Percentiles rank a stretch among this genome's conserved stretches.
phyloP scores from a whole-genome alignment of 2,113 vertebrate species.

The Nothobranchius furzeri region DNA sequence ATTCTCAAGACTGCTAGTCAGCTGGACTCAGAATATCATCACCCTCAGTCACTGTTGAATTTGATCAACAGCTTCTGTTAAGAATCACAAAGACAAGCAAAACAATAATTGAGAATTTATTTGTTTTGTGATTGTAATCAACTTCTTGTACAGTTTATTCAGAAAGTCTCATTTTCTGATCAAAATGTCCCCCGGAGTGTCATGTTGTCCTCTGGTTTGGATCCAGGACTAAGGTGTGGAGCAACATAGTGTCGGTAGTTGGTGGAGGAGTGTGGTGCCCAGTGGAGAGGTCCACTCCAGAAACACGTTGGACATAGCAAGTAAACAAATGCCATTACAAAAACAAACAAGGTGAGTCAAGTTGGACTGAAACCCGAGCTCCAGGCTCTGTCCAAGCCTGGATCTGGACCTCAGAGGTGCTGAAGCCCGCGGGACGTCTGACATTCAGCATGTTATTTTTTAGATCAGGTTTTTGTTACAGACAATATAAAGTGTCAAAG shows the following conservation, averaged over 20 bases:
- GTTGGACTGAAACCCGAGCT: not conserved
- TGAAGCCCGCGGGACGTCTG: not conserved
- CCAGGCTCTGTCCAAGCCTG: not conserved
- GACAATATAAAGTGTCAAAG: not conserved
- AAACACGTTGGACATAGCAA: not conserved
- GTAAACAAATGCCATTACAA: conserved; percentile 26
- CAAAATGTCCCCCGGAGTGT: not conserved
- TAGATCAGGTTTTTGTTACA: not conserved
- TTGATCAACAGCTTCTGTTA: conserved; percentile 33
- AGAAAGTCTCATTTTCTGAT: conserved; percentile 27
- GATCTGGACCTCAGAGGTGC: conserved; percentile 2
- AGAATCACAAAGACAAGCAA: conserved; percentile 18
- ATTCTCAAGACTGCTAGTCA: conserved; percentile 26
- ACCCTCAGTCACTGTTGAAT: conserved; percentile 10
- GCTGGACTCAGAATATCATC: conserved; percentile 30
- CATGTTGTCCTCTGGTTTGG: not conserved
- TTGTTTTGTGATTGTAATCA: conserved; percentile 29
- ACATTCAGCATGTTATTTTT: too few relatives aligned
- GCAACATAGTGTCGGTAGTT: conserved; percentile 10
- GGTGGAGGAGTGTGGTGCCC: conserved; percentile 14
- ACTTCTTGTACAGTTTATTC: conserved; percentile 8
- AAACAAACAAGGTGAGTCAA: not conserved
- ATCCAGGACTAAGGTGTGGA: not conserved
- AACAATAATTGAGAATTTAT: conserved; percentile 19
- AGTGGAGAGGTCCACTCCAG: not conserved